Evolutionary conservation across 2,888 invertebrate species (phyloP).

Genomic region (Tenthredo scrophulariae): DNA sequence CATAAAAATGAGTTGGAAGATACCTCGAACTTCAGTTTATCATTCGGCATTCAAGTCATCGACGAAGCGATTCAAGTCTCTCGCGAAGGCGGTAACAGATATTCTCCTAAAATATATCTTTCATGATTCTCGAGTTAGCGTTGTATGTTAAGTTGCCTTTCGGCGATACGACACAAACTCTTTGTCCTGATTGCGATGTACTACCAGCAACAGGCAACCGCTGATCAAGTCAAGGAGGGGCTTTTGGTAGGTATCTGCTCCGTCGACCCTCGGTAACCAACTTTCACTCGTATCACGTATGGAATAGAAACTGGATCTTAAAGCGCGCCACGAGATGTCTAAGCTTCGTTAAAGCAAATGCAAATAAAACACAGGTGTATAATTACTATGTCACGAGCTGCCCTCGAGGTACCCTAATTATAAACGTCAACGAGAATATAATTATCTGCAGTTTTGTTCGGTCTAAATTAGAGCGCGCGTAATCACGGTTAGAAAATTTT

Average conservation of each 20-base stretch:
- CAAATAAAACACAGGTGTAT: conserved; percentile 17
- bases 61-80: conserved; percentile 29
- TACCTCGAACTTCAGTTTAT: conserved; percentile 6
- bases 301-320: not conserved
- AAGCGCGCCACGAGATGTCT: not conserved
- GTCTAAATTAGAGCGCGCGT: conserved; percentile 12
- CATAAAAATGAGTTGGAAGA: not conserved
- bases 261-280: conserved; percentile 4
- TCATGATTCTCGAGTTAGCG: not conserved
- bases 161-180: not conserved
- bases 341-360: not conserved
- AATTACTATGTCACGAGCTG: conserved; percentile 45
- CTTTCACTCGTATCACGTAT: not conserved
- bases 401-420: conserved; percentile 27
- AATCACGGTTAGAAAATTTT: not conserved
- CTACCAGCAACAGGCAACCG: not conserved
- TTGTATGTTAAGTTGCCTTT: not conserved
- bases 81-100: not conserved
- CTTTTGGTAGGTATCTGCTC: not conserved
- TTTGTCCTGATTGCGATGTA: not conserved
- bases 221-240: not conserved
- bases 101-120: not conserved
- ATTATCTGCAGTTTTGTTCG: conserved; percentile 23
- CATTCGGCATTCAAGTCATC: conserved; percentile 35
- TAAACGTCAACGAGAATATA: conserved; percentile 16